phyloP scores from a whole-genome alignment of 2,888 invertebrate species.

The Chydorus sphaericus region DNA sequence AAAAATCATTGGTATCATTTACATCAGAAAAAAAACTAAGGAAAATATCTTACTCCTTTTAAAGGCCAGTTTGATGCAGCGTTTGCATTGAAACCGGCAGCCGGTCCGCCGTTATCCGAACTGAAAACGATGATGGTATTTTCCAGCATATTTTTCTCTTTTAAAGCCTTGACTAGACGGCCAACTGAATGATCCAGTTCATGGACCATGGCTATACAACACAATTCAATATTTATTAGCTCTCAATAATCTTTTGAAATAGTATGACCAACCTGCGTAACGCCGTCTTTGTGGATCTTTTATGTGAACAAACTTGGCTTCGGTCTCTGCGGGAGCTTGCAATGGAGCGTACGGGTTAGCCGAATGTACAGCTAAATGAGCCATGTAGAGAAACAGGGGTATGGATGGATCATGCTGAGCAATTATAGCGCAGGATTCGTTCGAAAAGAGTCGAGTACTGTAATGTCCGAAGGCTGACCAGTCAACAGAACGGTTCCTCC shows the following conservation, averaged over 20 bases:
- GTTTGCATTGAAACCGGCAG: conserved; percentile 52
- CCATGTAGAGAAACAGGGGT: conserved; percentile 73
- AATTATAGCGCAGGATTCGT: conserved; percentile 57
- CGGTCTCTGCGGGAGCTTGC: conserved; percentile 55
- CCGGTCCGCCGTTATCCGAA: conserved; percentile 77
- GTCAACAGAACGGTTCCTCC: conserved; percentile 47
- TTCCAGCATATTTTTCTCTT: conserved; percentile 48
- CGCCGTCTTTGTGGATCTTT: conserved; percentile 48
- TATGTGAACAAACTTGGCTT: conserved; percentile 52
- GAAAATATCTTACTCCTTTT: conserved; percentile 34
- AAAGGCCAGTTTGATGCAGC: conserved; percentile 47
- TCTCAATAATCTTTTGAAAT: not conserved
- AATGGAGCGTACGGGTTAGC: conserved; percentile 69
- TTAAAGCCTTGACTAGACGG: conserved; percentile 50
- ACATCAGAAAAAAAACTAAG: not conserved
- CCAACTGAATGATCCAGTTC: conserved; percentile 75
- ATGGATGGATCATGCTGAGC: conserved; percentile 44
- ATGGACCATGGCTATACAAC: conserved; percentile 54
- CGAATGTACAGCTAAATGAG: conserved; percentile 80
- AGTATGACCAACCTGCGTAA: conserved; percentile 53
- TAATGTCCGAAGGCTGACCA: conserved; percentile 66
- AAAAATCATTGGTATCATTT: not conserved
- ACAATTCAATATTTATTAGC: not conserved
- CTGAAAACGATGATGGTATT: conserved; percentile 72
- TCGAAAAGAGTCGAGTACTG: conserved; percentile 68